Evolutionary conservation across 1,140 invertebrate genomes (phyloP), one percentile per base, ranked within the genome.

Genomic region (Saxidomus purpurata): DNA sequence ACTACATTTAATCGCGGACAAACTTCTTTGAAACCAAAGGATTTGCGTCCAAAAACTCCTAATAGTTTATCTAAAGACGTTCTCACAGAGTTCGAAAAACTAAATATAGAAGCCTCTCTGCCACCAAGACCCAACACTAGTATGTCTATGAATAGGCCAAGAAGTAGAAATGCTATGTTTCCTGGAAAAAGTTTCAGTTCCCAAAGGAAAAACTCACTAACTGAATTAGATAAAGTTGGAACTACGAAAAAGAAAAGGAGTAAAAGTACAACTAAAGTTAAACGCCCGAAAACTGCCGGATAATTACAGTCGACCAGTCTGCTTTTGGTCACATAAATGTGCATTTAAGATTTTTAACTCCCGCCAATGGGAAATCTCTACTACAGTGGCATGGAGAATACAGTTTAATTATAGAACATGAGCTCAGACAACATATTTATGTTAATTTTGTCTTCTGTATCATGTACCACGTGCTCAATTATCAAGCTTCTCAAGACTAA

Each of bases 171-270:
- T 67, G 85, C 89, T 19, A 47, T 92, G 17, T 76, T 93, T 77
- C 93, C 93, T 0, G 93, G 94, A 17, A 95, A 94, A 90, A 92
- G 90, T 61, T 94, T 90, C 69, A 90, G 87, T 52, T 95, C 94
- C 13, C 93, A 95, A 71, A 89, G 93, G 25, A 91, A 92, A 81
- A 89, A 93, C 49, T 94, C 94, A 9, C 49, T 95, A 43, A 92
- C 94, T 25, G 93, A 94, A n/a, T 25, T 80, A 38, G 87, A 89
- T 71, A 90, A 90, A 85, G 76, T 89, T 55, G 80, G 63, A 22
- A 74, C 19, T 25, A 36, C n/a, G 47, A 82, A 82, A 69, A 89
- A 83, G 55, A 34, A 43, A 81, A 36, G 87, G 28, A 61, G 28
- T 19, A 79, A 61, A 83, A 83, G 36, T 61, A 0, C 47, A 8